Base-by-base conservation (phyloP, 1,140 invertebrate genomes). In the Panagrolaimus sp. region DNA sequence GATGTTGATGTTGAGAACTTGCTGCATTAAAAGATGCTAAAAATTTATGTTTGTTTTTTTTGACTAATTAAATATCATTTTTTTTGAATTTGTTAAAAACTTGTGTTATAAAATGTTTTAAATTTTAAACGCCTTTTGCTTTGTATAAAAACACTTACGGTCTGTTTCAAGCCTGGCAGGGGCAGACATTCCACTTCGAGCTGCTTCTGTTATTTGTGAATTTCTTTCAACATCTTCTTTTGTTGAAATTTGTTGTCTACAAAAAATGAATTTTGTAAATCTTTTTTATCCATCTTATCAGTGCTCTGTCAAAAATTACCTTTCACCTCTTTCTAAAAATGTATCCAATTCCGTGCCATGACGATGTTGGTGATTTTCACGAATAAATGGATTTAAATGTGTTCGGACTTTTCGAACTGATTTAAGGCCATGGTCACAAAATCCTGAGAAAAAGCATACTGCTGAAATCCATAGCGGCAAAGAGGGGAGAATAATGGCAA, bases 401-500 rank as follows among this genome's bases (percentile, higher is more conserved):
- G 20, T 20, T 20, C 51, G 14, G 4, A 57, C 51, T 16, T 57
- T 57, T 13, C 51, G 14, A 20, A 57, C 51, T 11, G 51, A 57
- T 27, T 25, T 11, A 2, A 57, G 4, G 3, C 51, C 51, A 16
- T 57, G 51, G 4, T 25, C 51, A 27, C 51, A 57, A 27, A 57
- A 57, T n/a, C 51, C 51, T 11, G 51, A 20, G 20, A 57, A 57
- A 16, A 57, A 57, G 51, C 51, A 57, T 11, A 57, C 51, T 16
- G 51, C 20, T 1, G 27, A 23, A 25, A 57, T 57, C 51, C 51
- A 57, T 25, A 57, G 20, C 9, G 51, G 51, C 1, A 57, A 5
- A 0, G 51, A 57, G 0, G 51, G 51, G 9, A 57, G 27, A 20
- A 57, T 57, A 27, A 57, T 57, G 51, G 51, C 51, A 4, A 27